These are phyloP conservation scores for Sphaerophoria taeniata DNA, from an alignment of 2,888 invertebrate genomes.

Conservation along the genomic window DNA sequence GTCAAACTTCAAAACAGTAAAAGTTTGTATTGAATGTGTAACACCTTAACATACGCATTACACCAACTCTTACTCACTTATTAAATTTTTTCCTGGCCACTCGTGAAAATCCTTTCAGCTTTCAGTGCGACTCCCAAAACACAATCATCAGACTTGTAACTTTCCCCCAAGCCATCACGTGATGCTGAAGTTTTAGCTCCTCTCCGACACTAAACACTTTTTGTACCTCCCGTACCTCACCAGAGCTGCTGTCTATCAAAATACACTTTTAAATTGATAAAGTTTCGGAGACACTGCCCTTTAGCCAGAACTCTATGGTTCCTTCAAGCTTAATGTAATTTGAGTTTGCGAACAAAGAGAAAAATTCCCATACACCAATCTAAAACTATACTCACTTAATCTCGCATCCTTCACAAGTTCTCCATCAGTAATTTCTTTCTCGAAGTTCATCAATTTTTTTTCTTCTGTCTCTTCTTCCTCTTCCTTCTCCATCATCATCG, in stretches of 20 bases:
- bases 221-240: not conserved
- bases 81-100: no score
- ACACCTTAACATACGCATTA: no score
- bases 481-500: no score
- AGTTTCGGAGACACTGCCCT: conserved; percentile 24
- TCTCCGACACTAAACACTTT: not conserved
- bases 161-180: not conserved
- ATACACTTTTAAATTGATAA: conserved; percentile 31
- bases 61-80: no score
- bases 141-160: not conserved
- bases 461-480: not conserved
- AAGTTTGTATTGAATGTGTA: no score
- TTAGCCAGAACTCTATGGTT: conserved; percentile 13
- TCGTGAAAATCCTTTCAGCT: not conserved
- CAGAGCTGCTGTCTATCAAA: conserved; percentile 33
- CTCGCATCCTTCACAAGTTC: conserved; percentile 31
- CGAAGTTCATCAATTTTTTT: conserved; percentile 28
- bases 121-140: not conserved
- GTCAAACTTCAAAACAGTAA: no score
- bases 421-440: conserved; percentile 31
- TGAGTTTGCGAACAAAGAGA: not conserved
- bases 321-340: conserved; percentile 36
- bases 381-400: conserved; percentile 20
- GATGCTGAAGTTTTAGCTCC: not conserved
- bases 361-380: conserved; percentile 11